Base-by-base conservation (phyloP, 1,140 invertebrate genomes). In the Parasteatoda tepidariorum region DNA sequence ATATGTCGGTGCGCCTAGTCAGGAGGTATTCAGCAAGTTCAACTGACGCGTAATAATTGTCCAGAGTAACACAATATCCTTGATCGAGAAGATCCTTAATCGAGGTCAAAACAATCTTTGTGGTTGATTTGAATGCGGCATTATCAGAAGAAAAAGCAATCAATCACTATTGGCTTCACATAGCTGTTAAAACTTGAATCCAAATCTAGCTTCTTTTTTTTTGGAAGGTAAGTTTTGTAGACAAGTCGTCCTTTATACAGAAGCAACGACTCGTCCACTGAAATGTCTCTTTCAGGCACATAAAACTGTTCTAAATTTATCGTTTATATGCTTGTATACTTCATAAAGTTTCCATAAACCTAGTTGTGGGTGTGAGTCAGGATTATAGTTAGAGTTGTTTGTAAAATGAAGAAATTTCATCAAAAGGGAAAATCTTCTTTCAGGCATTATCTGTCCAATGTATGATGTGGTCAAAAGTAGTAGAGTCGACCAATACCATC, bases 111-210 rank as follows among this genome's bases (percentile, higher is more conserved):
- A 22, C 26, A n/a, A n/a, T n/a, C n/a, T n/a, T n/a, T n/a, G n/a
- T n/a, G n/a, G n/a, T n/a, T n/a, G n/a, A n/a, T n/a, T 38, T 38
- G 7, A 1, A 33, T 0, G 2, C 7, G 1, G 3, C 18, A 24
- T 13, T 15, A n/a, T 68, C 9, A 7, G 28, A 7, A 11, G 26
- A 68, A 2, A 33, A 31, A 31, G 28, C 13, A 41, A 24, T 41
- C 48, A 71, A 9, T 38, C 68, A 3, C 34, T 48, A 22, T 18
- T 24, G 13, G 68, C 11, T 26, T 71, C 38, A 24, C 68, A 71
- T 26, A 71, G 68, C 68, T 71, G 68, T 4, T 48, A 71, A 26
- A 71, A 31, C 24, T 68, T 68, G 33, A 68, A 18, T 30, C 66
- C 66, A 30, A 68, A 68, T 31, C 31, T 11, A 34, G 28, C 66